Evolutionary conservation across 1,140 invertebrate species (phyloP).

Genomic region (Papilio dardanus): DNA sequence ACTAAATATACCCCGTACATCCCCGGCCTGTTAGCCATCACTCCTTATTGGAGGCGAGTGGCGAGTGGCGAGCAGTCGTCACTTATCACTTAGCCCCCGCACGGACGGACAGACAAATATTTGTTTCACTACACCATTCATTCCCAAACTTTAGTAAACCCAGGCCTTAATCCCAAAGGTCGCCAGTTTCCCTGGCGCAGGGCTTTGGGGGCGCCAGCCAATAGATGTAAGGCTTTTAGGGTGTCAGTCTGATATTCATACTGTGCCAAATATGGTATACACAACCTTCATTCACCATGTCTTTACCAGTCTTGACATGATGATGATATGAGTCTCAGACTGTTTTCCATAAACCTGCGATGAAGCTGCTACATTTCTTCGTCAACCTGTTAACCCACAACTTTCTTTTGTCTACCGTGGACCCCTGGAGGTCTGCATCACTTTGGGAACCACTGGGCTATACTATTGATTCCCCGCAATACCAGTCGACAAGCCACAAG

Average conservation of each 20-base stretch:
- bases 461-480: background rate
- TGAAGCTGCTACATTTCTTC: too few relatives aligned
- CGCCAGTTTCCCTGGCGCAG: background rate
- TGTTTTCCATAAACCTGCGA: too few relatives aligned
- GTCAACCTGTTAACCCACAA: too few relatives aligned
- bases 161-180: background rate
- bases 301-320: too few relatives aligned
- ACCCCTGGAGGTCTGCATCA: background rate
- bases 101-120: slow-evolving; percentile 33
- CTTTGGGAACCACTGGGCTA: background rate
- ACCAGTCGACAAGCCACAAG: slow-evolving; percentile 1
- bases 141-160: background rate
- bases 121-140: slow-evolving; percentile 25
- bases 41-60: slow-evolving; percentile 26
- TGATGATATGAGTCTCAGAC: too few relatives aligned
- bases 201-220: background rate
- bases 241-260: too few relatives aligned
- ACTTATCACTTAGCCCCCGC: slow-evolving; percentile 25
- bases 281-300: too few relatives aligned
- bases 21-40: slow-evolving; percentile 24
- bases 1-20: slow-evolving; percentile 28
- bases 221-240: background rate
- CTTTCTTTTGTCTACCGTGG: background rate
- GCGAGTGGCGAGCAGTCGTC: slow-evolving; percentile 26
- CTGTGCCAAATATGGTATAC: too few relatives aligned